These are phyloP conservation scores for Rhyacichthys aspro DNA, from an alignment of 2,797 vertebrate species.

Conservation along the genomic window DNA sequence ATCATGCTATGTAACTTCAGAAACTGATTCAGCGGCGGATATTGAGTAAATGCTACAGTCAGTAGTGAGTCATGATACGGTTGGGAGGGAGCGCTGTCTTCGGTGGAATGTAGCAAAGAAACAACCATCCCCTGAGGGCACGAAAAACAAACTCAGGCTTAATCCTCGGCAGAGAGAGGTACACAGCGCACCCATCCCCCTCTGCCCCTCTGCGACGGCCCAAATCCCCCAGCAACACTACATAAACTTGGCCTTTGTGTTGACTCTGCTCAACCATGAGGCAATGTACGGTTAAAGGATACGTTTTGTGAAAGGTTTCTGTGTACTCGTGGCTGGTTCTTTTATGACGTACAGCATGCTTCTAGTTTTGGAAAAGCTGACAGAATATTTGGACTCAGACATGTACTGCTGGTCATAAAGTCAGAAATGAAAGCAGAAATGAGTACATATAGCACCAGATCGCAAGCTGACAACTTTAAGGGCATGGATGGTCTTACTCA, in stretches of 20 bases:
- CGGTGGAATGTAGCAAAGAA: slow-evolving; percentile 67
- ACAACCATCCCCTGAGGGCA: slow-evolving; percentile 58
- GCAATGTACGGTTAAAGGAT: background rate
- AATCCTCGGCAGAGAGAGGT: slow-evolving; percentile 61
- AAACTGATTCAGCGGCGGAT: slow-evolving; percentile 55
- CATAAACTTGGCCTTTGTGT: slow-evolving; percentile 34
- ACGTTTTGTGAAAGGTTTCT: too few species aligned
- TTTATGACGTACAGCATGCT: too few species aligned
- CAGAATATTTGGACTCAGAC: too few species aligned
- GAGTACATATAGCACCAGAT: too few species aligned
- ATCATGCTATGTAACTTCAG: slow-evolving; percentile 15
- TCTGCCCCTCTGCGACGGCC: slow-evolving; percentile 27
- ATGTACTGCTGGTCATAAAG: too few species aligned
- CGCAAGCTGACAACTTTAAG: too few species aligned
- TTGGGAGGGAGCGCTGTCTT: slow-evolving; percentile 45
- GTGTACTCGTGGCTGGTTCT: too few species aligned
- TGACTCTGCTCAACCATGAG: background rate
- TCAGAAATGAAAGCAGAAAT: too few species aligned
- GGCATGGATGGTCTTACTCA: too few species aligned
- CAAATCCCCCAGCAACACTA: slow-evolving; percentile 23
- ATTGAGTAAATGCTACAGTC: slow-evolving; percentile 67
- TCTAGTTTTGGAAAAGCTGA: too few species aligned
- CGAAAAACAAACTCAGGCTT: slow-evolving; percentile 63
- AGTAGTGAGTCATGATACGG: slow-evolving; percentile 71
- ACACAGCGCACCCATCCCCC: slow-evolving; percentile 14